Conservation (phyloP, 2,797 vertebrate genomes). For the Cryptoblepharus egeriae region DNA sequence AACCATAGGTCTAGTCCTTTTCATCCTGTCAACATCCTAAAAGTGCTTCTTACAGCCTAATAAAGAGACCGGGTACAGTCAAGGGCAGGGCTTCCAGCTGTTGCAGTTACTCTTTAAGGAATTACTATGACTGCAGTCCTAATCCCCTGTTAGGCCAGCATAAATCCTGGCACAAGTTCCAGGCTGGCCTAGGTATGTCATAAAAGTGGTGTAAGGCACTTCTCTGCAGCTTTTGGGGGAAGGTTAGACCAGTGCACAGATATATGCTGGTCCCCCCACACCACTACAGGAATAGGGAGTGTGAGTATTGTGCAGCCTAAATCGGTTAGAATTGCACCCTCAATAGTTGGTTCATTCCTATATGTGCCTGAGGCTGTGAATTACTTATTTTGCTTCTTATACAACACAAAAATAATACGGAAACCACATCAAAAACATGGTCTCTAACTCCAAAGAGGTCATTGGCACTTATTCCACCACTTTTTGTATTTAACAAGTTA, state of each 20-base stretch:
- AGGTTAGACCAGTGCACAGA: no score
- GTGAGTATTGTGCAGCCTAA: no score
- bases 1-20: background rate
- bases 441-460: background rate
- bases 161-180: no score
- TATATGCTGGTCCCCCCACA: no score
- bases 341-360: background rate
- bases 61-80: background rate
- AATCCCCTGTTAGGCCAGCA: no score
- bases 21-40: background rate
- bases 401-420: background rate
- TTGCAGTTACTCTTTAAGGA: background rate
- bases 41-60: background rate
- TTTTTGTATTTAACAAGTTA: background rate
- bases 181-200: no score
- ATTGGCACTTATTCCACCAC: background rate
- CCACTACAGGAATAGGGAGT: no score
- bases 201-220: no score
- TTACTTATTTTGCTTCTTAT: slow-evolving; percentile 40
- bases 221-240: no score
- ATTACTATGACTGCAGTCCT: no score
- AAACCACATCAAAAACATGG: background rate
- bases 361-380: background rate
- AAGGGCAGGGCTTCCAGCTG: background rate
- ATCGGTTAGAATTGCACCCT: no score